Percentiles rank a stretch among this genome's conserved stretches.
Conservation (phyloP, 2,888 invertebrate species). For the Heterodera filipjevi region DNA sequence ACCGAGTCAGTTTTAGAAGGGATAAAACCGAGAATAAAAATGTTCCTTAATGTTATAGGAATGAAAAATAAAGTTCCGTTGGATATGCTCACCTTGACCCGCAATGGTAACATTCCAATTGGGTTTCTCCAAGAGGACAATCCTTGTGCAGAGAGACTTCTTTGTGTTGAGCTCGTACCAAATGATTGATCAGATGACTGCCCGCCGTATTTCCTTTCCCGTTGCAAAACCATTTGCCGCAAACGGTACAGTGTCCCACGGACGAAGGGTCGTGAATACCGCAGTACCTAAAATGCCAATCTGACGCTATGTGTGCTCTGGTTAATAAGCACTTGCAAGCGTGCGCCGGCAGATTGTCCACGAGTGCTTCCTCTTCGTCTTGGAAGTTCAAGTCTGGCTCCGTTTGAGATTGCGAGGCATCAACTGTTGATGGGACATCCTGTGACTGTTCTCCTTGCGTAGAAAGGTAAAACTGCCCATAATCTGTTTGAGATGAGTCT, state of each 20-base stretch:
- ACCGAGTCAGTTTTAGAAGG: conserved; percentile 78
- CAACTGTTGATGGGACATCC: conserved; percentile 7
- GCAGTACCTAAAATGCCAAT: conserved; percentile 80
- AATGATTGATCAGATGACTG: conserved; percentile 96
- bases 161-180: conserved; percentile 98
- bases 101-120: conserved; percentile 97
- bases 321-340: conserved; percentile 75
- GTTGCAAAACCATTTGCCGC: conserved; percentile 99
- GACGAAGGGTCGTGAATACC: conserved; percentile 96
- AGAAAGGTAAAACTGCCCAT: conserved; percentile 33
- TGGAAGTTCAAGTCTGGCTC: conserved; percentile 51
- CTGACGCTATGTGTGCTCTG: too few species aligned
- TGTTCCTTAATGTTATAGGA: conserved; percentile 72
- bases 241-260: conserved; percentile 96
- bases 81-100: conserved; percentile 75
- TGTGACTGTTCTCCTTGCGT: conserved; percentile 35
- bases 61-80: too few species aligned
- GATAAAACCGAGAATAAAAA: conserved; percentile 96
- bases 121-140: conserved; percentile 94
- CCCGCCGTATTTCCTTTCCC: conserved; percentile 73
- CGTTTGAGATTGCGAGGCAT: conserved; percentile 17
- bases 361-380: conserved; percentile 71
- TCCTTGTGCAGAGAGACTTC: conserved; percentile 96
- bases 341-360: conserved; percentile 85
- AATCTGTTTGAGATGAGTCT: conserved; percentile 37